Conservation (phyloP, 2,797 vertebrate genomes). For the Scomberomorus guttatus region DNA sequence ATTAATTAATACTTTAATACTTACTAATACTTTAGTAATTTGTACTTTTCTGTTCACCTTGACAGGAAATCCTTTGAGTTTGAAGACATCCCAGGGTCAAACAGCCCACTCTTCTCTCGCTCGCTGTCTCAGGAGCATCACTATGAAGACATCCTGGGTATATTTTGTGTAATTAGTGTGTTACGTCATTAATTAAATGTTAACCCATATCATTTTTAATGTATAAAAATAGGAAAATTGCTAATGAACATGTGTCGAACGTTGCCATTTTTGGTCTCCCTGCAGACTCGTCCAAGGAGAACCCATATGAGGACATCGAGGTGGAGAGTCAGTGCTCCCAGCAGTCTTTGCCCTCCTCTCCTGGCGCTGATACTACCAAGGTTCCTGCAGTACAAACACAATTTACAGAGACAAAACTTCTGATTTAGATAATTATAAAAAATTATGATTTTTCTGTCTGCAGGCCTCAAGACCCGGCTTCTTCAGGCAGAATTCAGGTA, state of each 20-base stretch:
- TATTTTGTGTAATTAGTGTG: neutral
- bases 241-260: neutral
- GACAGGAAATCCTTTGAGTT: constrained; percentile 93
- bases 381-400: constrained; percentile 51
- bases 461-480: constrained; percentile 80
- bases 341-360: constrained; percentile 88
- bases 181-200: neutral
- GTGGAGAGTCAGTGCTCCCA: constrained; percentile 90
- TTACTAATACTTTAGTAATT: neutral
- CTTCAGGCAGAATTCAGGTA: constrained; percentile 91
- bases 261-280: constrained; percentile 28
- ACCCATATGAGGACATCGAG: constrained; percentile 95
- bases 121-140: constrained; percentile 94
- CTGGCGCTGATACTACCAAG: constrained; percentile 87
- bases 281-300: constrained; percentile 88
- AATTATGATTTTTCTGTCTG: neutral
- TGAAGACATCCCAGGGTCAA: constrained; percentile 90
- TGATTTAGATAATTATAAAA: neutral
- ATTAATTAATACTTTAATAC: neutral
- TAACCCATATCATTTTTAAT: no score
- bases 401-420: neutral
- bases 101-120: constrained; percentile 84
- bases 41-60: neutral
- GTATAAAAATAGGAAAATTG: neutral
- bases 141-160: constrained; percentile 94